Conservation (phyloP, 2,797 vertebrate genomes). For the Crypturellus tataupa region DNA sequence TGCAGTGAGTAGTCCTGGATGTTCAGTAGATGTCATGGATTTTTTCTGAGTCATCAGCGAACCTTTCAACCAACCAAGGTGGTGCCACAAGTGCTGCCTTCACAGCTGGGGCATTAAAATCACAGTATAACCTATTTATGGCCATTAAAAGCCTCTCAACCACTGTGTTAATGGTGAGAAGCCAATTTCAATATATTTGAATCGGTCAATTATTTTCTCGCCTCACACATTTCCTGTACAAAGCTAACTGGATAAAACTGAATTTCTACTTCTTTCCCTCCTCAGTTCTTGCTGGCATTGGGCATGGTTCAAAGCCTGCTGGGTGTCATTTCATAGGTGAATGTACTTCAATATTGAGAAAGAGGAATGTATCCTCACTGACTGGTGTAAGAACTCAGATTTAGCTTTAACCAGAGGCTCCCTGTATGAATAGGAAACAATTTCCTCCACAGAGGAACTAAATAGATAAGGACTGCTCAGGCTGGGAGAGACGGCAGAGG, state of each 20-base stretch:
- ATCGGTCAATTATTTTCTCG: neutral
- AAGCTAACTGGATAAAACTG: neutral
- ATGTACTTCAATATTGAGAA: neutral
- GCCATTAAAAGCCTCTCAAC: neutral
- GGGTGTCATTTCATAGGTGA: neutral
- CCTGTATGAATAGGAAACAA: neutral
- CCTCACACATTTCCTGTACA: neutral
- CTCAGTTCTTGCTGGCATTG: neutral
- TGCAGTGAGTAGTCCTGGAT: neutral
- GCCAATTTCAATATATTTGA: neutral
- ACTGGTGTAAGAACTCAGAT: neutral
- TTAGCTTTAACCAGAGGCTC: neutral
- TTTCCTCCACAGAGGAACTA: neutral
- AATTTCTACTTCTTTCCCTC: neutral
- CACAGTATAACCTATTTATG: too few relatives aligned
- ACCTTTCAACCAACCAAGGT: neutral
- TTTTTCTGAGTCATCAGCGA: neutral
- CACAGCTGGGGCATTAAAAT: neutral
- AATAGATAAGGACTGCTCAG: neutral
- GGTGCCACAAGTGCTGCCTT: neutral
- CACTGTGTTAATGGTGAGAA: neutral
- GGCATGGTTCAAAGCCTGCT: neutral
- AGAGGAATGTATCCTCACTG: neutral
- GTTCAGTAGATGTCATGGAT: neutral
- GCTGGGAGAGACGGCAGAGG: neutral